Conservation (phyloP, 2,113 vertebrate species). For the Muntiacus reevesi region DNA sequence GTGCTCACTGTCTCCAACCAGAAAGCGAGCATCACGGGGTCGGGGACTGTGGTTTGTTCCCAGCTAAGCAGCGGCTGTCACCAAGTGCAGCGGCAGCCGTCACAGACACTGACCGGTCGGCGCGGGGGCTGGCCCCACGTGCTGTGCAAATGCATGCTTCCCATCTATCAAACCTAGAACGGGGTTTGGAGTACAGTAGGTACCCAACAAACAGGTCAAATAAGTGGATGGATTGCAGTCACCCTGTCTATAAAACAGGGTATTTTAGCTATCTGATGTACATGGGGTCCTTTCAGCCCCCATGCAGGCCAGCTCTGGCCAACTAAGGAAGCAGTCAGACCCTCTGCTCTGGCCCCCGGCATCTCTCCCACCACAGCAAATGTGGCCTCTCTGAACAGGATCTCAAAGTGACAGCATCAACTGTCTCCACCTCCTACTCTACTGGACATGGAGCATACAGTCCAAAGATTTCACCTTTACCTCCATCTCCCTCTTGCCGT, state of each 20-base stretch:
- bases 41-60: neutral
- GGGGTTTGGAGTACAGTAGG: neutral
- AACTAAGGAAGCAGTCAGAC: neutral
- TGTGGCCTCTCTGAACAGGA: neutral
- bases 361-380: neutral
- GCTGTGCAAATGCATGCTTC: accelerated
- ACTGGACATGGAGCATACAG: neutral
- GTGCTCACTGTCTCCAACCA: neutral
- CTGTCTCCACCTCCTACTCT: neutral
- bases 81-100: neutral
- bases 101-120: neutral
- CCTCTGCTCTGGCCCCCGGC: neutral
- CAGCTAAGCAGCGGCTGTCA: neutral
- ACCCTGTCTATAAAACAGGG: neutral
- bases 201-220: neutral
- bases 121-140: too few relatives aligned
- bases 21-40: neutral
- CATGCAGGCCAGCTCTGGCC: neutral
- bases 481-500: neutral
- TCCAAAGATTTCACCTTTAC: neutral
- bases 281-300: neutral
- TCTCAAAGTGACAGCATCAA: neutral
- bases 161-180: neutral
- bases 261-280: neutral
- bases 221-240: neutral